A percentile compares a stretch with the other conserved stretches of the same genome.
Evolutionary conservation across 2,113 vertebrate species (phyloP).

Genomic region (Ptilonorhynchus violaceus): DNA sequence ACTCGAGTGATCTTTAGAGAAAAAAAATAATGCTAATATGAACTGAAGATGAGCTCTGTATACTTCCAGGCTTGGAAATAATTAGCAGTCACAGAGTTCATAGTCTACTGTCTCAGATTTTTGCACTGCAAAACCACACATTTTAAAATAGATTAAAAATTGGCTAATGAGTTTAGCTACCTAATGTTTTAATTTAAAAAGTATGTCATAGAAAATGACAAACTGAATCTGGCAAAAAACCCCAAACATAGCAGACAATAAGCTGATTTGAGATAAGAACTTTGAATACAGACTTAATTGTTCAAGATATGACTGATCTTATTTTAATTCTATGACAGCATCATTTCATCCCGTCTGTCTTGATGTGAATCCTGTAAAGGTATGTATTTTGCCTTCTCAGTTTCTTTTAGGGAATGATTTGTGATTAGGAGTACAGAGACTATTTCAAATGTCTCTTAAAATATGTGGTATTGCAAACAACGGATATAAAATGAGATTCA

Average conservation of each 20-base stretch:
- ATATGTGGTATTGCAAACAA: conserved; percentile 60
- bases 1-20: background rate
- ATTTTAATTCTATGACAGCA: background rate
- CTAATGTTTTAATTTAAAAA: background rate
- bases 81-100: background rate
- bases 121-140: background rate
- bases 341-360: background rate
- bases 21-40: background rate
- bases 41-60: background rate
- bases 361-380: background rate
- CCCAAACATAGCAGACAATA: background rate
- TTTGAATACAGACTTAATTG: background rate
- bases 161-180: background rate
- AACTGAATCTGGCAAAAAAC: background rate
- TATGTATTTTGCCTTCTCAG: background rate
- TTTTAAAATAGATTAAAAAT: background rate
- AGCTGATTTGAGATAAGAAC: background rate
- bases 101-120: background rate
- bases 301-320: background rate
- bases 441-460: conserved; percentile 49
- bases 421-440: conserved; percentile 25
- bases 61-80: background rate
- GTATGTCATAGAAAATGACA: background rate
- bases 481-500: conserved; percentile 64
- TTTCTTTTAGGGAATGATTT: background rate